Evolutionary conservation across 2,113 vertebrate species (phyloP), one percentile per base, ranked within the genome.

Genomic region (Caranx melampygus): DNA sequence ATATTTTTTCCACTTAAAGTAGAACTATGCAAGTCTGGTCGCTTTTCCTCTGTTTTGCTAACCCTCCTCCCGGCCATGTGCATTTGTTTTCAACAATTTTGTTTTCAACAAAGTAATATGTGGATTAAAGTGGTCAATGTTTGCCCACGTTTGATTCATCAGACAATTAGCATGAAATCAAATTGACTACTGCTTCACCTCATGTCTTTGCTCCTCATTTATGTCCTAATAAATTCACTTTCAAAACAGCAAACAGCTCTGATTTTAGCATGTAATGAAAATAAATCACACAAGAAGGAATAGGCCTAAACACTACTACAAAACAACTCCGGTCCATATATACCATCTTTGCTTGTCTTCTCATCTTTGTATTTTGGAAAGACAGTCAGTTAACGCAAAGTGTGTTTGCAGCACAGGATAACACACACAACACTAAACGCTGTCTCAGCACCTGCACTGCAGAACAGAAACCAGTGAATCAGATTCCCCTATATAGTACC

Each of bases 401-500:
- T 6, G n/a, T 34, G 60, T 75, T 45, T 80, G 55, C 54, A n/a
- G 62, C 34, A 12, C n/a, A 55, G 61, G 3, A 54, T 0, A 21
- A 76, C 62, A 80, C 62, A 80, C 18, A 35, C 57, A 3, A 0
- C 65, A 73, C 34, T 61, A 78, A 77, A 40, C 44, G 89, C 85
- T 81, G 81, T 1, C 51, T 91, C 84, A 87, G 91, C 87, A 84
- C 44, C 82, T 87, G 66, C 84, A 90, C 79, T 89, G 91, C 85
- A 87, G 86, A 78, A 58, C 65, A 73, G n/a, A 65, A 10, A 67
- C 60, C 78, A 57, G 51, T 69, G 64, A 34, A 83, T 87, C 85
- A 79, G 66, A 63, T 60, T 54, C 40, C 37, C 26, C 63, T 57
- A 42, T 69, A 26, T 26, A 26, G 26, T 26, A 84, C 67, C 72